Evolutionary conservation across 2,888 invertebrate species (phyloP).

Genomic region (Athrips mouffetella): DNA sequence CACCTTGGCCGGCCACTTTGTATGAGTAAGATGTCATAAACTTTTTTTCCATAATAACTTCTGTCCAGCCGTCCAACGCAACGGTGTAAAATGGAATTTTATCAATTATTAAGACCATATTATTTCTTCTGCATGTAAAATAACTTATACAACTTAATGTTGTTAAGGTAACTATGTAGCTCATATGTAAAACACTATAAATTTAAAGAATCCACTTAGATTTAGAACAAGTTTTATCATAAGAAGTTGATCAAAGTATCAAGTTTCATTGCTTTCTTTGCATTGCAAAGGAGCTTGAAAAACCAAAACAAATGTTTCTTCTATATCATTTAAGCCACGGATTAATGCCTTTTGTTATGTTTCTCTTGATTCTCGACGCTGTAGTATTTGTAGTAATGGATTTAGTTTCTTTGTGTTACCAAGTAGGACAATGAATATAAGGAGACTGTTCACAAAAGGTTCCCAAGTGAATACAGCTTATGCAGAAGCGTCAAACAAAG

Average conservation of each 20-base stretch:
- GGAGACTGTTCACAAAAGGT: conserved; percentile 17
- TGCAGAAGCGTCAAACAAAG: conserved; percentile 16
- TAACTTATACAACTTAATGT: too few species aligned
- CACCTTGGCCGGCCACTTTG: conserved; percentile 72
- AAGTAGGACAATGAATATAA: conserved; percentile 30
- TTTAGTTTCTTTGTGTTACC: conserved; percentile 30
- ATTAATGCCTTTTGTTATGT: conserved; percentile 35
- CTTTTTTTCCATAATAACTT: conserved; percentile 54
- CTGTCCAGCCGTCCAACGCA: conserved; percentile 39
- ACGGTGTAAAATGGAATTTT: conserved; percentile 62
- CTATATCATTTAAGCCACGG: conserved; percentile 18
- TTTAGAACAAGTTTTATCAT: conserved; percentile 5
- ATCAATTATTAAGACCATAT: conserved; percentile 36
- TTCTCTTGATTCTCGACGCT: conserved; percentile 22
- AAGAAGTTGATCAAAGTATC: conserved; percentile 11
- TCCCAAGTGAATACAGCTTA: conserved; percentile 17
- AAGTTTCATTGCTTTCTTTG: conserved; percentile 13
- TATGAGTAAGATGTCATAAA: conserved; percentile 76
- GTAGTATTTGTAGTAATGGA: conserved; percentile 12
- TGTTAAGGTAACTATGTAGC: too few species aligned
- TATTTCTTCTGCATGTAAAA: conserved; percentile 12
- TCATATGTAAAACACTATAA: too few species aligned
- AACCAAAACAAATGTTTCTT: conserved; percentile 2
- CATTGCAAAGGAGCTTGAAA: conserved; percentile 5
- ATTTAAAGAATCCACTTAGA: too few species aligned